Percentiles rank a stretch among this genome's conserved stretches.
These are phyloP conservation scores for Chesias legatella DNA, from an alignment of 2,888 invertebrate species.

Conservation along the genomic window DNA sequence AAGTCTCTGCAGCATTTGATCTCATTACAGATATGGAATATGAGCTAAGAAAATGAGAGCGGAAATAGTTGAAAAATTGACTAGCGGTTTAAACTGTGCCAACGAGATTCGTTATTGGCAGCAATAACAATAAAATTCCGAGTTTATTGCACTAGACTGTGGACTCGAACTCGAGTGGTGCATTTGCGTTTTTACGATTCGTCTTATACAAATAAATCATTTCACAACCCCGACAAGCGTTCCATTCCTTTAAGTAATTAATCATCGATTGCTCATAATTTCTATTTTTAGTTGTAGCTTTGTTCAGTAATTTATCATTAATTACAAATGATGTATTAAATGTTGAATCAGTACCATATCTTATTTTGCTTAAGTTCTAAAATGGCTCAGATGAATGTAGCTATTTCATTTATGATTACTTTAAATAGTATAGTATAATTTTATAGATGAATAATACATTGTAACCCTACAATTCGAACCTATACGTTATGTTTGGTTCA, in stretches of 20 bases:
- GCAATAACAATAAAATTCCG: constrained; percentile 56
- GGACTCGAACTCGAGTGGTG: constrained; percentile 54
- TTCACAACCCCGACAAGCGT: constrained; percentile 41
- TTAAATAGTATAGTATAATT: too few species aligned
- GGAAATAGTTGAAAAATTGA: constrained; percentile 18
- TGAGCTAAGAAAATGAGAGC: constrained; percentile 1
- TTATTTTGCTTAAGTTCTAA: too few species aligned
- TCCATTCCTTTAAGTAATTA: constrained; percentile 25
- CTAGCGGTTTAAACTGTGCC: constrained; percentile 34
- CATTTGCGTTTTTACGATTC: constrained; percentile 53
- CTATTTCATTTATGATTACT: too few species aligned
- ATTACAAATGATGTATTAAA: constrained; percentile 27
- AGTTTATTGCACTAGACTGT: constrained; percentile 53
- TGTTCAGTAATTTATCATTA: constrained; percentile 23
- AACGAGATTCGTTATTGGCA: constrained; percentile 43
- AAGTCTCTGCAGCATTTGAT: constrained; percentile 12
- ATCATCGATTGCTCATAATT: constrained; percentile 22
- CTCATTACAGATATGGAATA: not conserved
- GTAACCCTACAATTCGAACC: too few species aligned
- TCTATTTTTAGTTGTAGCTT: constrained; percentile 20
- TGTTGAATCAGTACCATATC: not conserved
- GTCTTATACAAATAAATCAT: constrained; percentile 56
- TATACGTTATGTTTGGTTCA: too few species aligned
- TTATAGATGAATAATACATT: too few species aligned
- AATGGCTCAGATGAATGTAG: too few species aligned